Conservation (phyloP, 2,888 invertebrate species). For the Heliconius ismenius region DNA sequence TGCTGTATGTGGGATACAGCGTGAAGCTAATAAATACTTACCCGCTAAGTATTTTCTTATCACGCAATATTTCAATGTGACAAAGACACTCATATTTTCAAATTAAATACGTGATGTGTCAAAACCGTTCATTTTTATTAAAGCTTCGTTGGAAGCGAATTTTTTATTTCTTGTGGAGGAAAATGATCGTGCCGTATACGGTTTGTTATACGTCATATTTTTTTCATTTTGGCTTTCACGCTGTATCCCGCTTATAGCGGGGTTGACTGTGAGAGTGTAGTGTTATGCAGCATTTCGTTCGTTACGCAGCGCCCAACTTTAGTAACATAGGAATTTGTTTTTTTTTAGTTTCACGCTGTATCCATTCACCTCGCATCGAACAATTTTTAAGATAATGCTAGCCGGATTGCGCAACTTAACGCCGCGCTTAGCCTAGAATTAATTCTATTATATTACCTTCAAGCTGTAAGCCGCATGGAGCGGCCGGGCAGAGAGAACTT, state of each 20-base stretch:
- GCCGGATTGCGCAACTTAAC: no score
- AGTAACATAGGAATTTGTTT: no score
- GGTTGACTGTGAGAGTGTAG: neutral
- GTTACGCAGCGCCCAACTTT: no score
- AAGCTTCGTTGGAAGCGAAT: slow-evolving; percentile 4
- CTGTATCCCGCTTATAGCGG: neutral
- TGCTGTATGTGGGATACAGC: neutral
- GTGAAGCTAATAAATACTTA: neutral
- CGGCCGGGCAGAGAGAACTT: neutral
- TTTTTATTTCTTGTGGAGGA: slow-evolving; percentile 1
- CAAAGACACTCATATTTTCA: slow-evolving; percentile 21
- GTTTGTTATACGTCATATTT: neutral
- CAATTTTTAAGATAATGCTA: no score
- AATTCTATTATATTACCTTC: no score
- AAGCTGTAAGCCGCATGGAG: no score
- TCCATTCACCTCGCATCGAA: no score
- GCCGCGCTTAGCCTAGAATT: no score
- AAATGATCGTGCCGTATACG: neutral
- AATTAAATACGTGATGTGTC: slow-evolving; percentile 37
- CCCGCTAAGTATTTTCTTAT: neutral
- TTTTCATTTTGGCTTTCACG: neutral
- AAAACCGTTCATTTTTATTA: slow-evolving; percentile 31
- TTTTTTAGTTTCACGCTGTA: no score
- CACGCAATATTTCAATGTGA: slow-evolving; percentile 27
- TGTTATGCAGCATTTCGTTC: neutral